Conservation (phyloP, 2,888 invertebrate genomes). For the Rotaria macrura region DNA sequence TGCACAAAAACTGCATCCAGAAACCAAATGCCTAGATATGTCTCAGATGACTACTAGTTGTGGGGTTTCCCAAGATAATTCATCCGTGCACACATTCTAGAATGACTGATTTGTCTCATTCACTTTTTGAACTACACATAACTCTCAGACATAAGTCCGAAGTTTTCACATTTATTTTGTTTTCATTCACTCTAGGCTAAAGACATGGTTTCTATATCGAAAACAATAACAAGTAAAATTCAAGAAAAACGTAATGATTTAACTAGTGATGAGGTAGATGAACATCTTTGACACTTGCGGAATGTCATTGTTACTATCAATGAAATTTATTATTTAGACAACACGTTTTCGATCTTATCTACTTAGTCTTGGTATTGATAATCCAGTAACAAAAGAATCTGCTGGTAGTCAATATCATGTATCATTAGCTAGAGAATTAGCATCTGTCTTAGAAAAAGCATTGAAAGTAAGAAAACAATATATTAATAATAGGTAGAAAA, state of each 20-base stretch:
- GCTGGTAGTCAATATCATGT: slow-evolving; percentile 69
- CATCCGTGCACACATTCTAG: no score
- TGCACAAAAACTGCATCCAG: no score
- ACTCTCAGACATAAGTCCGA: no score
- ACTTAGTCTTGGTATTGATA: slow-evolving; percentile 88
- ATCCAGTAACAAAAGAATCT: slow-evolving; percentile 85
- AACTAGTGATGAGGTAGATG: slow-evolving; percentile 68
- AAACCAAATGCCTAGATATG: no score
- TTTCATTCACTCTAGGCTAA: slow-evolving; percentile 67
- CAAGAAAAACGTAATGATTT: slow-evolving; percentile 86
- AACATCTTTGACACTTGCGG: neutral
- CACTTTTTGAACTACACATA: no score
- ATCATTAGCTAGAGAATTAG: slow-evolving; percentile 73
- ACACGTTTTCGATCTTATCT: slow-evolving; percentile 86
- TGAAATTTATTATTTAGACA: slow-evolving; percentile 56
- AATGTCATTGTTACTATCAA: slow-evolving; percentile 35
- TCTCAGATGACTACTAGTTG: no score
- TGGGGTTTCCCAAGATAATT: no score
- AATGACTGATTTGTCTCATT: no score
- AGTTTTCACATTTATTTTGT: no score
- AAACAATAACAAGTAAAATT: slow-evolving; percentile 80
- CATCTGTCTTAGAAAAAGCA: slow-evolving; percentile 67
- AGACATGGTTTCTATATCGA: slow-evolving; percentile 86
- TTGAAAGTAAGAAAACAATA: slow-evolving; percentile 58
- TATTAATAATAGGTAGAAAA: neutral